Conservation (phyloP, 2,113 vertebrate species). For the human region DNA sequence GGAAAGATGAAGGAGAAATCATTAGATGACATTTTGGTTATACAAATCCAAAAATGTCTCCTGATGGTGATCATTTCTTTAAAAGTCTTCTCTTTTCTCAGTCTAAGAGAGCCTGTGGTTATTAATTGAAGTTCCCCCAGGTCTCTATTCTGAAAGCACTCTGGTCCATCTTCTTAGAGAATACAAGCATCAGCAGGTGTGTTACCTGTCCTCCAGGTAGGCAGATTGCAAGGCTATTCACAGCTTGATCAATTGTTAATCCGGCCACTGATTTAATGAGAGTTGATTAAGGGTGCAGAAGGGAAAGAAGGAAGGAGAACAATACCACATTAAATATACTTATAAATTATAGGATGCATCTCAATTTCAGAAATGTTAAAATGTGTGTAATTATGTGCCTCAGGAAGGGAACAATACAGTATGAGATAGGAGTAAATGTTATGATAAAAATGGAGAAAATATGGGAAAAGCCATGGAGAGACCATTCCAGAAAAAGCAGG, state of each 20-base stretch:
- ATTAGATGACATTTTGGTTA: not conserved
- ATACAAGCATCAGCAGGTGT: not conserved
- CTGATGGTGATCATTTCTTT: not conserved
- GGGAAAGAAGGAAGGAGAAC: not conserved
- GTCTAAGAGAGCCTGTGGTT: not conserved
- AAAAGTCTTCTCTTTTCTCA: constrained; percentile 26
- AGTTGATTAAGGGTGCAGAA: not conserved
- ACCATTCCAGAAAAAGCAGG: constrained; percentile 20
- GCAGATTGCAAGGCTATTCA: not conserved
- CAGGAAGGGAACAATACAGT: not conserved
- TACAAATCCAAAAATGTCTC: not conserved
- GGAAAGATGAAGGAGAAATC: not conserved
- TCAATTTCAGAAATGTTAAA: constrained; percentile 30
- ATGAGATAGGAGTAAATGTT: not conserved
- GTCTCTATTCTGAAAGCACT: not conserved
- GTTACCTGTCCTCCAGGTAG: not conserved
- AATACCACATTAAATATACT: not conserved
- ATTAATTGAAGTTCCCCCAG: not conserved
- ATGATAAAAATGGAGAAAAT: not conserved
- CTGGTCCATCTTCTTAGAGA: not conserved
- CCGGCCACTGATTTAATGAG: not conserved
- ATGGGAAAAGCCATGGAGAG: not conserved
- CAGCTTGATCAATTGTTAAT: constrained; percentile 40
- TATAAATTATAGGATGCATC: not conserved
- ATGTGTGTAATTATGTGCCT: not conserved